A percentile compares a stretch with the other conserved stretches of the same genome.
Evolutionary conservation across 2,113 vertebrate species (phyloP).

Genomic region (Protobothrops mucrosquamatus): DNA sequence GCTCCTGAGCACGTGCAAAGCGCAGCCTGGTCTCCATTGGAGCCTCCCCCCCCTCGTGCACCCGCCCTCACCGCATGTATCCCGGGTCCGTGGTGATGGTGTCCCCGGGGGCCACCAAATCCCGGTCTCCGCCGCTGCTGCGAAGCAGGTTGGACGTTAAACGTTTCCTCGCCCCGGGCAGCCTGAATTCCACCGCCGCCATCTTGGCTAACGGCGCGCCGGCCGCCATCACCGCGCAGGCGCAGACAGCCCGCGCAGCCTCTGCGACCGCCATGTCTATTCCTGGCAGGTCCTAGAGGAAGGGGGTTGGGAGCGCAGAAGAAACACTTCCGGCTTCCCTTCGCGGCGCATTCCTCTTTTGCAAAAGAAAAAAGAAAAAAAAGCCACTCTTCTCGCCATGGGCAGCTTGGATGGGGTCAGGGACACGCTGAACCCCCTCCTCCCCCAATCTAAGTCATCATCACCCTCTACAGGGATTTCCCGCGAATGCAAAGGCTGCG

Average conservation of each 20-base stretch:
- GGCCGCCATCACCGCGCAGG: fast-evolving
- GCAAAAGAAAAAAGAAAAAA: too few relatives aligned
- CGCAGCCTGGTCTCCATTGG: background rate
- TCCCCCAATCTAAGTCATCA: background rate
- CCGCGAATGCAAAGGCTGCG: background rate
- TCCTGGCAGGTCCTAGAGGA: background rate
- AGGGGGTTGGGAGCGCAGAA: too few relatives aligned
- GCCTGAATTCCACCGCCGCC: conserved; percentile 82
- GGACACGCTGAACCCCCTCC: background rate
- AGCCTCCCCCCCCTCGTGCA: background rate
- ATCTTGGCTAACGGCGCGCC: conserved; percentile 65
- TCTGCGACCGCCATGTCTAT: conserved; percentile 31
- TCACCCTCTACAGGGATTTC: background rate
- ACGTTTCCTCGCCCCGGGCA: conserved; percentile 70
- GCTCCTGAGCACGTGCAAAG: background rate
- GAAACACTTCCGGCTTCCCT: background rate
- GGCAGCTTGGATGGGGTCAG: background rate
- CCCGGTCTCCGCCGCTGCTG: conserved; percentile 63
- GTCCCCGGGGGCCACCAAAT: conserved; percentile 91
- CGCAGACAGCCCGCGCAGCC: fast-evolving
- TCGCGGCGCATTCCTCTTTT: background rate
- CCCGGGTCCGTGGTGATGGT: conserved; percentile 92
- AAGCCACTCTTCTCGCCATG: background rate
- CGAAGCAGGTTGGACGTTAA: conserved; percentile 38
- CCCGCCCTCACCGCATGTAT: conserved; percentile 85